Evolutionary conservation across 1,140 invertebrate species (phyloP).

Genomic region (Temnothorax nylanderi): DNA sequence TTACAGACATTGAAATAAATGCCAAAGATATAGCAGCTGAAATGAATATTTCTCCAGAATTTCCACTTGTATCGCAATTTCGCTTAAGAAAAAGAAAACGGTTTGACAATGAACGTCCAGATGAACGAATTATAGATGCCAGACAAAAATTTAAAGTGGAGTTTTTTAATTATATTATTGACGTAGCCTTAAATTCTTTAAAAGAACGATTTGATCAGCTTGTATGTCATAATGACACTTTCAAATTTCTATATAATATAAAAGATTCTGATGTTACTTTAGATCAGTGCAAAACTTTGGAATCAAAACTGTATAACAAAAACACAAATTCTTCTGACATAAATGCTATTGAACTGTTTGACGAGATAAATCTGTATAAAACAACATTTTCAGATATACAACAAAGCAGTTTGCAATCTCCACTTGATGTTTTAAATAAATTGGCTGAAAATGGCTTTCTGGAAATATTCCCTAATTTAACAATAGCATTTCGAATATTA

Average conservation of each 20-base stretch:
- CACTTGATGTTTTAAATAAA: slow-evolving; percentile 16
- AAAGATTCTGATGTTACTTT: too few species aligned
- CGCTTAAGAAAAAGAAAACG: not conserved
- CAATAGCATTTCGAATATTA: slow-evolving; percentile 15
- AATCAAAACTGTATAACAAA: too few species aligned
- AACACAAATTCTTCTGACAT: too few species aligned
- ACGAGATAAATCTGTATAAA: not conserved
- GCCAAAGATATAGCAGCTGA: not conserved
- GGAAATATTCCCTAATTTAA: slow-evolving; percentile 21
- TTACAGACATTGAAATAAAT: not conserved
- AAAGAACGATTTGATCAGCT: too few species aligned
- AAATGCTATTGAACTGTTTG: too few species aligned
- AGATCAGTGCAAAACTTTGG: too few species aligned
- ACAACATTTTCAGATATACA: slow-evolving; percentile 9
- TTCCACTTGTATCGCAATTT: not conserved
- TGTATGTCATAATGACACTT: too few species aligned
- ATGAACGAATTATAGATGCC: not conserved
- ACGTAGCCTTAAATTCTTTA: too few species aligned
- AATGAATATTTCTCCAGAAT: not conserved
- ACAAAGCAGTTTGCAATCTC: not conserved
- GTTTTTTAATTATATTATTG: too few species aligned
- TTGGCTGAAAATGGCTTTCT: not conserved
- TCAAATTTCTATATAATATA: too few species aligned
- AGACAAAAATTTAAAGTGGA: not conserved
- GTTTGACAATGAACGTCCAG: not conserved